These are phyloP conservation scores for Diplolepis rosae DNA, from an alignment of 2,888 invertebrate genomes.

Conservation along the genomic window DNA sequence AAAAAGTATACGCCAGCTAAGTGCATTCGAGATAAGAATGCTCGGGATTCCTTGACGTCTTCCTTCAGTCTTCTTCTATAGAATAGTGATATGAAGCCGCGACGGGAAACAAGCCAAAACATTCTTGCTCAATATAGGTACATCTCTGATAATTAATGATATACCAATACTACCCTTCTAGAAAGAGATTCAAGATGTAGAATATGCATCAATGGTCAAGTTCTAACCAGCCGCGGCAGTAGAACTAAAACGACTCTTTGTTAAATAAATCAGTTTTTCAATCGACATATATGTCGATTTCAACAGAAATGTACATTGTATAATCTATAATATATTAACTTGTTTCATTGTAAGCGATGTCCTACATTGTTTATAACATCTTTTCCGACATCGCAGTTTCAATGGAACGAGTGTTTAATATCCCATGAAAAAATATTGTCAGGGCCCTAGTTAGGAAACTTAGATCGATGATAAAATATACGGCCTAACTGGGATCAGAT, in stretches of 20 bases:
- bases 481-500: too few relatives aligned
- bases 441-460: too few relatives aligned
- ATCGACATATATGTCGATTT: too few relatives aligned
- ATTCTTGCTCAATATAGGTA: background rate
- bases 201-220: background rate
- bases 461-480: too few relatives aligned
- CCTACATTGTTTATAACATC: too few relatives aligned
- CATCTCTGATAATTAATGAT: background rate
- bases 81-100: background rate
- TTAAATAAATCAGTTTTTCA: background rate
- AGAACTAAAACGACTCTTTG: background rate
- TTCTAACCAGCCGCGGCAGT: background rate
- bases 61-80: background rate
- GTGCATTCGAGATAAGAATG: background rate
- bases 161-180: background rate
- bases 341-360: too few relatives aligned
- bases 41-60: background rate
- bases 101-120: background rate
- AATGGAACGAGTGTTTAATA: too few relatives aligned
- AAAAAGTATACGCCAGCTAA: background rate
- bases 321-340: too few relatives aligned
- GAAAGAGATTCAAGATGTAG: too few relatives aligned
- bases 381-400: too few relatives aligned
- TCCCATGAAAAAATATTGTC: too few relatives aligned
- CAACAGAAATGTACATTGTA: too few relatives aligned